Conservation (phyloP, 2,113 vertebrate genomes). For the Vidua chalybeata region DNA sequence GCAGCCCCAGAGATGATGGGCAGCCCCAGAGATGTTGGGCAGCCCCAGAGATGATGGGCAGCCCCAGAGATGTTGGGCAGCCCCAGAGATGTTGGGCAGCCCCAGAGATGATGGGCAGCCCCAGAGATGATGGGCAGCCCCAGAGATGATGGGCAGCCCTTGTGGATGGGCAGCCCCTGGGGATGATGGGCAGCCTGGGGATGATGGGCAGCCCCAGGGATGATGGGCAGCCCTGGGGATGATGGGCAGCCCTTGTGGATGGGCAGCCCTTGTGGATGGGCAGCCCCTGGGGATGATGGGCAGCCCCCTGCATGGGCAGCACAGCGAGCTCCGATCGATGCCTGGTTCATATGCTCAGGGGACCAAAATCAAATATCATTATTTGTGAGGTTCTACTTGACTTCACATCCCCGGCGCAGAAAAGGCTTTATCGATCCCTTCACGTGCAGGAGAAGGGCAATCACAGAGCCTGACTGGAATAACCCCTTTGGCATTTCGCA, state of each 20-base stretch:
- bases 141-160: too few species aligned
- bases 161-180: too few species aligned
- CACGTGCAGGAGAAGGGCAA: conserved; percentile 82
- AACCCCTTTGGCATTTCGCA: conserved; percentile 58
- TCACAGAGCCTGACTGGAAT: conserved; percentile 38
- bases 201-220: background rate
- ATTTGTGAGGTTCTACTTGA: conserved; percentile 90
- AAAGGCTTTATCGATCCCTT: conserved; percentile 85
- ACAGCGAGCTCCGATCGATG: conserved; percentile 75
- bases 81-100: too few species aligned
- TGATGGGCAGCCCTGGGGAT: too few species aligned
- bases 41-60: too few species aligned
- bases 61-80: too few species aligned
- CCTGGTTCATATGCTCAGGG: conserved; percentile 71
- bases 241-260: too few species aligned
- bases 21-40: too few species aligned
- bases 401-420: conserved; percentile 86
- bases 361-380: conserved; percentile 84
- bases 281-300: background rate
- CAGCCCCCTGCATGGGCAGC: background rate
- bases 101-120: too few species aligned
- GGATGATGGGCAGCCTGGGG: background rate
- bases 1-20: too few species aligned
- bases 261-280: too few species aligned
- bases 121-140: too few species aligned